Conservation (phyloP, 1,140 invertebrate genomes). For the Oppia nitens region DNA sequence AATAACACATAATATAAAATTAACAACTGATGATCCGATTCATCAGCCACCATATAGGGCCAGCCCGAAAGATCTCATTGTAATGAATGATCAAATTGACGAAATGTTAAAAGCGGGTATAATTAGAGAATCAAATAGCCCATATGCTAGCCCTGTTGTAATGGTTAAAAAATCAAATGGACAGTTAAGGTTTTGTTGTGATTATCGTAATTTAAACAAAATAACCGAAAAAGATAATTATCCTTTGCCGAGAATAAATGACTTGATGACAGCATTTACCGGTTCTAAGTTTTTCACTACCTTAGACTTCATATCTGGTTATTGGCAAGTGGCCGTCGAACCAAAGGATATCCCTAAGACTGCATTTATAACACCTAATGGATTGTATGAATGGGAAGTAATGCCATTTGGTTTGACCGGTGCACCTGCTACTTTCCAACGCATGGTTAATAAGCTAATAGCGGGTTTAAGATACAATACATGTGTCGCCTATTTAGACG, state of each 20-base stretch:
- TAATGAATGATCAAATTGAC: conserved; percentile 15
- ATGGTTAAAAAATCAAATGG: conserved; percentile 18
- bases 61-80: conserved; percentile 7
- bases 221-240: conserved; percentile 15
- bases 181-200: conserved; percentile 4
- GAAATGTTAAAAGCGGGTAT: conserved; percentile 19
- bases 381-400: conserved; percentile 14
- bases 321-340: conserved; percentile 23
- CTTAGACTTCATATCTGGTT: conserved; percentile 30
- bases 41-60: conserved; percentile 12
- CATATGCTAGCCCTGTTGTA: conserved; percentile 19
- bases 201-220: conserved; percentile 16
- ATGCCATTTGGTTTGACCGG: conserved; percentile 15
- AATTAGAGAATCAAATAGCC: conserved; percentile 17
- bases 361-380: conserved; percentile 19
- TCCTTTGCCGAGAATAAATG: conserved; percentile 31
- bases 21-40: conserved; percentile 20
- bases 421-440: conserved; percentile 13
- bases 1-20: conserved; percentile 23
- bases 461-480: conserved; percentile 2
- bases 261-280: conserved; percentile 26
- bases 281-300: conserved; percentile 28
- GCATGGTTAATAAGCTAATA: conserved; percentile 11
- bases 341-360: conserved; percentile 19
- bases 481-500: conserved; percentile 12